Evolutionary conservation across 2,888 invertebrate species (phyloP), one percentile per base, ranked within the genome.

Genomic region (Caenorhabditis afra): DNA sequence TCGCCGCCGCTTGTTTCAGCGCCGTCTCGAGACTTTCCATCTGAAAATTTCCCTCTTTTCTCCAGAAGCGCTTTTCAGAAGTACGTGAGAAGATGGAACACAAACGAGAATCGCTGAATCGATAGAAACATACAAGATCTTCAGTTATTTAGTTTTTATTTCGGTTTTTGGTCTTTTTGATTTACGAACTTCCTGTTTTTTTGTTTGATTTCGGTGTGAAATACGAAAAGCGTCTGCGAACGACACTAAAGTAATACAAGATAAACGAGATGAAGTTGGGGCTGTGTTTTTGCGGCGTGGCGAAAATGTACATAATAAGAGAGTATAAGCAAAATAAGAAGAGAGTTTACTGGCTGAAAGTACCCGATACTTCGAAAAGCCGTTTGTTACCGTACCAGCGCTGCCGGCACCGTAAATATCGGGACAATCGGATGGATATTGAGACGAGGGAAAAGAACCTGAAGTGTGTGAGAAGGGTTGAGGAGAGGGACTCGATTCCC

Each of bases 11-110:
- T n/a, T 55, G 41, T 37, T 47, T 64, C 18, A 78, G 20, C 35
- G 71, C 71, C 35, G 49, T 55, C 59, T 78, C 78, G 2, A 78
- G 57, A 59, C 58, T 66, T 37, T 71, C 78, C 78, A 78, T 78
- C 29, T 7, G 44, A 23, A 29, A 14, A 55, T 39, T 1, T 3
- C 4, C 11, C 12, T 29, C 29, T 29, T 29, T 35, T 12, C n/a
- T 37, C 55, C 23, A 18, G 59, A 68, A 59, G 35, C n/a, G n/a
- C n/a, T n/a, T n/a, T n/a, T 37, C 44, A n/a, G 20, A 67, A 61
- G 50, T 67, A 67, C 23, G 11, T 22, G 67, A 67, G 67, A 67
- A 67, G 29, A 29, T 29, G 29, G 29, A 29, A 29, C 29, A 29
- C 29, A 29, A 18, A 4, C 44, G 35, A 20, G 44, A 68, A 50